Evolutionary conservation across 2,113 vertebrate genomes (phyloP), one percentile per base, ranked within the genome.

Genomic region (Jaculus jaculus): DNA sequence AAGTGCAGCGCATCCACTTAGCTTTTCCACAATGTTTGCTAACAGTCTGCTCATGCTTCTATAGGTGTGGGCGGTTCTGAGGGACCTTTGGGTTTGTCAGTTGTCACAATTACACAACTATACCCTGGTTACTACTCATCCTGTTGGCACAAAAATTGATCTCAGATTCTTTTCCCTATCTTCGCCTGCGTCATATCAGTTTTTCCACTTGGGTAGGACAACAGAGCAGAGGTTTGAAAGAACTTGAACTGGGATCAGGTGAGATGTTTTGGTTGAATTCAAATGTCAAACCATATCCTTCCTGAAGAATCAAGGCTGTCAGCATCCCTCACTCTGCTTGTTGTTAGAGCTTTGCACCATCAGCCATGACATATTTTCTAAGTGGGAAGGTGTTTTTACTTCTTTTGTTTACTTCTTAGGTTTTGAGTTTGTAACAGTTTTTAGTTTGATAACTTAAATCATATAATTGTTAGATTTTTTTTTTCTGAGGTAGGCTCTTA

Each of bases 241-340:
- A 87, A 30, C 30, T 68, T 85, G n/a, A 8, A 30, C 84, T 71
- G 51, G 34, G 58, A 69, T 30, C 5, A 68, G 54, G 42, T 69
- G 61, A 87, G 87, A 91, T 24, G 66, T 69, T 87, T 92, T 39
- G 42, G 78, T 24, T 66, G 63, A 61, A 65, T 21, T 95, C 75
- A 95, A 92, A 95, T 95, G 96, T 94, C 88, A 97, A 94, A 92
- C 85, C 79, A 94, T 95, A 89, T 96, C 94, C 90, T 94, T 95
- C 82, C 95, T 90, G 91, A 87, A 61, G 65, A 83, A 73, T 73
- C 71, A 83, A 88, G 37, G 81, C 54, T 39, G 42, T 72, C 81
- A 79, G 5, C 21, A 32, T 58, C 66, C 75, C 8, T 94, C 84
- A 79, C 71, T 88, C 61, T 86, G 39, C 71, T 88, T 86, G 30